Conservation (phyloP, 2,113 vertebrate species). For the Australoheros scitulus region DNA sequence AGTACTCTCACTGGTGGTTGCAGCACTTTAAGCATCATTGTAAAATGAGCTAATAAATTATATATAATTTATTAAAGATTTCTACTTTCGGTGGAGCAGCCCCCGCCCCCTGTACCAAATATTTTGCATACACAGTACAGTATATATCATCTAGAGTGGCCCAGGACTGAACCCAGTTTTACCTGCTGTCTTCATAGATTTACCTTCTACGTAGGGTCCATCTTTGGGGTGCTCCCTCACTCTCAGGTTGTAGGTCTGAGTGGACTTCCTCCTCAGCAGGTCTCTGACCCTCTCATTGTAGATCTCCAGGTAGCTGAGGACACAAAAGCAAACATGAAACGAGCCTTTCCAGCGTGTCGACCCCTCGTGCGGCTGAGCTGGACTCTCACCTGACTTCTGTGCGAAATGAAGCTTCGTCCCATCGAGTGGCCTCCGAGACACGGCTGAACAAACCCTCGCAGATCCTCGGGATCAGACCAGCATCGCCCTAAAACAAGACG, state of each 20-base stretch:
- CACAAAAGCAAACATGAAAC: background rate
- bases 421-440: slow-evolving; percentile 84
- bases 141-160: too few relatives aligned
- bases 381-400: slow-evolving; percentile 92
- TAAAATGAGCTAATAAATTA: too few relatives aligned
- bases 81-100: too few relatives aligned
- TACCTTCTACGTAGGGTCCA: slow-evolving; percentile 91
- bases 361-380: too few relatives aligned
- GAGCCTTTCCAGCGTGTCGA: background rate
- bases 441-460: slow-evolving; percentile 93
- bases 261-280: slow-evolving; percentile 93
- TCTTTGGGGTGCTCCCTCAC: slow-evolving; percentile 96
- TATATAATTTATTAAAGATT: too few relatives aligned
- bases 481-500: slow-evolving; percentile 83
- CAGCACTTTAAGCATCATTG: too few relatives aligned
- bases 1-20: too few relatives aligned
- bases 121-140: too few relatives aligned
- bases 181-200: background rate
- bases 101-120: too few relatives aligned
- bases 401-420: slow-evolving; percentile 92
- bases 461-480: slow-evolving; percentile 93
- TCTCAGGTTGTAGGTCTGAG: slow-evolving; percentile 91
- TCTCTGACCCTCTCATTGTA: slow-evolving; percentile 96
- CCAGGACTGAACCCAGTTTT: background rate
- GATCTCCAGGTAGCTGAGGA: slow-evolving; percentile 93